Percentiles rank a stretch among this genome's conserved stretches.
phyloP scores from a whole-genome alignment of 2,797 vertebrate species.

The Meriones psammophilus region DNA sequence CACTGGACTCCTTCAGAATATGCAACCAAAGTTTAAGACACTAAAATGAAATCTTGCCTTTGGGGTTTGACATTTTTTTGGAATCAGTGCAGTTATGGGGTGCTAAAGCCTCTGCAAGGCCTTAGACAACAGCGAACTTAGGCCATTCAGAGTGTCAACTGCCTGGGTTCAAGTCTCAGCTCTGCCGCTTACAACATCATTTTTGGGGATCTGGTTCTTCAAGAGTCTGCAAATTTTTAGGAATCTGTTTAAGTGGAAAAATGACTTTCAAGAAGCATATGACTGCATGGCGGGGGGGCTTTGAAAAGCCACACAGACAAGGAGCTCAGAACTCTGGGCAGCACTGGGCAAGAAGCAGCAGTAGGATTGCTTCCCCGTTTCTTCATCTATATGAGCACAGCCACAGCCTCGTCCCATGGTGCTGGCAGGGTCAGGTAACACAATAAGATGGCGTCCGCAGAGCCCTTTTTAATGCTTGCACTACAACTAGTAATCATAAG shows the following conservation, averaged over 20 bases:
- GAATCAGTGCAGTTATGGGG: neutral
- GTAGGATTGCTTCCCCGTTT: neutral
- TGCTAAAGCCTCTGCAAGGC: neutral
- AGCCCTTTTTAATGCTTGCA: neutral
- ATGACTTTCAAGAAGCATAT: neutral
- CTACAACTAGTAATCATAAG: fast-evolving
- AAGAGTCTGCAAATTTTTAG: neutral
- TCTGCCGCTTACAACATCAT: neutral
- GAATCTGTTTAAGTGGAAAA: neutral
- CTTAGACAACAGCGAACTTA: too few species aligned
- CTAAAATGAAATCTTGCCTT: neutral
- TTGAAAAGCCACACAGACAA: neutral
- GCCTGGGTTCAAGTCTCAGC: neutral
- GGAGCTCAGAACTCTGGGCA: neutral
- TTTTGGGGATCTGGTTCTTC: neutral
- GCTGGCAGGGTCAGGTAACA: neutral
- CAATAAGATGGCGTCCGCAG: fast-evolving
- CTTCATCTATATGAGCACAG: neutral
- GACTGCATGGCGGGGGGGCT: neutral
- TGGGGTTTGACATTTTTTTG: constrained; percentile 30
- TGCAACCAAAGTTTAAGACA: neutral
- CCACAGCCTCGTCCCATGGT: too few species aligned
- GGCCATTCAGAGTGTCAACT: neutral
- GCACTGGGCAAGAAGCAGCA: neutral
- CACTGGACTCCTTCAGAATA: neutral